Percentiles rank a stretch among this genome's conserved stretches.
These are phyloP conservation scores for Hypomecis atomaria DNA, from an alignment of 2,888 invertebrate species.

Conservation along the genomic window DNA sequence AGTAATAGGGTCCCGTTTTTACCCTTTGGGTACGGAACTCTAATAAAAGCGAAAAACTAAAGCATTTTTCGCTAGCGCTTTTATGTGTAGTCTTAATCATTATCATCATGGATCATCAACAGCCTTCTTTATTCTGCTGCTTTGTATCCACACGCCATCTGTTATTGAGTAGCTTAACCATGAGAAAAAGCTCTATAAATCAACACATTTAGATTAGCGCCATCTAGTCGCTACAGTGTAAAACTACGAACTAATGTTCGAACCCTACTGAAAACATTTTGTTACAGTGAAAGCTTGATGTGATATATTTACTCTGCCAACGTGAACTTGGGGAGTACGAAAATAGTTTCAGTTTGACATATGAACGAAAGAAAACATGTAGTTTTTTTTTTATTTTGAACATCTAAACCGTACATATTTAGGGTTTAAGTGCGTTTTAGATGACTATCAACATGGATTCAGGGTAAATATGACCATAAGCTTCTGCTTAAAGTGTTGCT, in stretches of 20 bases:
- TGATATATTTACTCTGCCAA: constrained; percentile 70
- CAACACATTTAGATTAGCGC: constrained; percentile 42
- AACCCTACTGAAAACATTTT: constrained; percentile 29
- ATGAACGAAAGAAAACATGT: constrained; percentile 79
- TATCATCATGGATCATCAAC: too few relatives aligned
- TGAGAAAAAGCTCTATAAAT: not conserved
- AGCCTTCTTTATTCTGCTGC: too few relatives aligned
- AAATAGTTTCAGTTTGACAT: constrained; percentile 83
- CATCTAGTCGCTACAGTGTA: constrained; percentile 50
- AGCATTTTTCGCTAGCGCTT: too few relatives aligned
- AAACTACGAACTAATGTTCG: constrained; percentile 26
- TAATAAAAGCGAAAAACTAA: too few relatives aligned
- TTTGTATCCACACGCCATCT: too few relatives aligned
- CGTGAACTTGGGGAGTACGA: constrained; percentile 79
- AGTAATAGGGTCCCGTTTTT: too few relatives aligned
- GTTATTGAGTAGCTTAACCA: constrained; percentile 33
- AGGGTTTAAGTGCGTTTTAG: constrained; percentile 56
- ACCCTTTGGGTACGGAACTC: too few relatives aligned
- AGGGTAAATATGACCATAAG: constrained; percentile 70
- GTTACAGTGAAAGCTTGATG: constrained; percentile 28
- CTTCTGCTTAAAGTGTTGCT: constrained; percentile 53
- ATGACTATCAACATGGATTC: constrained; percentile 75
- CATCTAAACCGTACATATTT: constrained; percentile 70
- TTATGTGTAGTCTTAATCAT: too few relatives aligned
- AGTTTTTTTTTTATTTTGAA: constrained; percentile 78